These are phyloP conservation scores for Procambarus clarkii DNA, from an alignment of 1,140 invertebrate species.

Conservation along the genomic window DNA sequence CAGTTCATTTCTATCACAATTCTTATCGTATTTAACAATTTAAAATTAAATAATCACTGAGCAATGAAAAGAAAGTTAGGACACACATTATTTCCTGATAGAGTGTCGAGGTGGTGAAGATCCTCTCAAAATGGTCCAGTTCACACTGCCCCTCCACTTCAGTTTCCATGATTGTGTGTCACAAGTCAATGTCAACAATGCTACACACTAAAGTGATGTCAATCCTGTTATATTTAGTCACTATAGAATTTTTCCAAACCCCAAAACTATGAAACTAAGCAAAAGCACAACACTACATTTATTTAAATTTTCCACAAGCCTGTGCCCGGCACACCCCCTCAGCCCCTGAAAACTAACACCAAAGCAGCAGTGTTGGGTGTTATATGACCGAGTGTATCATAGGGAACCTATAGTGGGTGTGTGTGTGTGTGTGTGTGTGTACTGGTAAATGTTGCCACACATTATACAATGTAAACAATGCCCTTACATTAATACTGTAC, in stretches of 20 bases:
- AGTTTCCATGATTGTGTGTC: conserved; percentile 1
- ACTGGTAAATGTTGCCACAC: background rate
- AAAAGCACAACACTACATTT: too few relatives aligned
- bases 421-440: background rate
- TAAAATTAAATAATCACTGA: too few relatives aligned
- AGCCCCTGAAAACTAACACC: background rate
- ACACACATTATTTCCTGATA: conserved; percentile 54
- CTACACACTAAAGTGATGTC: too few relatives aligned
- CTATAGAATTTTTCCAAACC: too few relatives aligned
- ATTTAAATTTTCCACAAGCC: background rate
- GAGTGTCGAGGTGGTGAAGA: conserved; percentile 49
- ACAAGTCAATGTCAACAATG: background rate
- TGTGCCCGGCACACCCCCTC: background rate
- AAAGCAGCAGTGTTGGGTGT: background rate
- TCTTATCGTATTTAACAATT: too few relatives aligned
- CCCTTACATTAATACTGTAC: too few relatives aligned
- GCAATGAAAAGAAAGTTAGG: too few relatives aligned
- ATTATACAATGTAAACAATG: too few relatives aligned
- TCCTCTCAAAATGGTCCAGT: conserved; percentile 51
- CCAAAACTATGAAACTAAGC: too few relatives aligned
- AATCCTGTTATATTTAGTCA: too few relatives aligned
- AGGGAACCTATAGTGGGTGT: background rate
- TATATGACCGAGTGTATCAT: background rate
- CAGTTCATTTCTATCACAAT: too few relatives aligned
- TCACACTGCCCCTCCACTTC: background rate